phyloP scores from a whole-genome alignment of 2,888 invertebrate species.

The Bedellia somnulentella region DNA sequence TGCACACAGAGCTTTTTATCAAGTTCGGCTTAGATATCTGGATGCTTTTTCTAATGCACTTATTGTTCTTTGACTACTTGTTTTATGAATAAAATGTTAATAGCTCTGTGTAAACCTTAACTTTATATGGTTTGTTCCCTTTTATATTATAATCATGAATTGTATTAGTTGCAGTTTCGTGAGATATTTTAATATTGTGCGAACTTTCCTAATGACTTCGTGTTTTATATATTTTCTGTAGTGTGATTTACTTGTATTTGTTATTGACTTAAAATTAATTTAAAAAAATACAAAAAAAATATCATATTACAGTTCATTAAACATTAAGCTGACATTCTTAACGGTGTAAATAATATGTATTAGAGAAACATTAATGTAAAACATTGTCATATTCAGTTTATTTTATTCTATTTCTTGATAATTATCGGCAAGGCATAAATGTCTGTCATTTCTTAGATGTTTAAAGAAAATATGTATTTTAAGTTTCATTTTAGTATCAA shows the following conservation, averaged over 20 bases:
- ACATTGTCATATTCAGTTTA: constrained; percentile 1
- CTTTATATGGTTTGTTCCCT: constrained; percentile 24
- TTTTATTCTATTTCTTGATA: constrained; percentile 1
- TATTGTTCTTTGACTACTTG: no score
- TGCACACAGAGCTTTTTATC: no score
- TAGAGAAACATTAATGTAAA: no score
- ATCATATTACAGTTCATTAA: constrained; percentile 23
- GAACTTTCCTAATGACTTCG: constrained; percentile 44
- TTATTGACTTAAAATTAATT: constrained; percentile 41
- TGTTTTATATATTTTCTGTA: constrained; percentile 54
- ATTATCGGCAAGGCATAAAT: no score
- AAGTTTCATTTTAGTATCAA: no score
- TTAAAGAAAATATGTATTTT: no score
- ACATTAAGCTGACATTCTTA: constrained; percentile 26
- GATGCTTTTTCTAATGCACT: no score
- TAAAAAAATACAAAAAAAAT: constrained; percentile 37
- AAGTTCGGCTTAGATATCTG: no score
- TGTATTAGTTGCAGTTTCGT: constrained; percentile 42
- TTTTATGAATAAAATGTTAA: no score
- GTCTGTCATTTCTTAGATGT: no score
- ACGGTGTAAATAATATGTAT: constrained; percentile 42
- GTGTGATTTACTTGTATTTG: constrained; percentile 54
- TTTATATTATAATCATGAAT: constrained; percentile 34
- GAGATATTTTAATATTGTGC: constrained; percentile 28
- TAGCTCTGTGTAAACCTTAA: constrained; percentile 17